A percentile compares a stretch with the other conserved stretches of the same genome.
phyloP scores from a whole-genome alignment of 2,888 invertebrate genomes.

The Synanthedon andrenaeformis region DNA sequence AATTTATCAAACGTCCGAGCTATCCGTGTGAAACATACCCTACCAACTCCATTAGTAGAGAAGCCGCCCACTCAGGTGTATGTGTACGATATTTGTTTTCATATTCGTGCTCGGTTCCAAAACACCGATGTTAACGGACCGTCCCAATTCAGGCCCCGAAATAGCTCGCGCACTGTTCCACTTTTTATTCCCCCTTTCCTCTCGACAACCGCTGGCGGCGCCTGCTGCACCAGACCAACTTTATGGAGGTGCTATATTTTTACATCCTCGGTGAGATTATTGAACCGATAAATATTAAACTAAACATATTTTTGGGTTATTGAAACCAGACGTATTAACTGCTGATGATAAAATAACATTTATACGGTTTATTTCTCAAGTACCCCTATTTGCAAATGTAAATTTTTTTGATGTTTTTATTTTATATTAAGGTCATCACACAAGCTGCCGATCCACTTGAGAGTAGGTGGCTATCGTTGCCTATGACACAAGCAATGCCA shows the following conservation, averaged over 20 bases:
- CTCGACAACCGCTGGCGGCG: conserved; percentile 11
- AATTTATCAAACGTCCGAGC: not conserved
- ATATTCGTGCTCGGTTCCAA: conserved; percentile 34
- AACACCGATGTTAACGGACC: conserved; percentile 57
- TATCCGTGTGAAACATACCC: conserved; percentile 10
- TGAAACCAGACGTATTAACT: too few species aligned
- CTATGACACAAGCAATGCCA: too few species aligned
- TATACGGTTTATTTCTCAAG: too few species aligned
- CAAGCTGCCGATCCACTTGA: too few species aligned
- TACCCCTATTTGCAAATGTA: too few species aligned
- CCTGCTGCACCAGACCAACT: conserved; percentile 16
- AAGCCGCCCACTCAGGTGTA: conserved; percentile 39
- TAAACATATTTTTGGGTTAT: too few species aligned
- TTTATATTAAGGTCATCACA: too few species aligned
- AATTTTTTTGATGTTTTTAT: too few species aligned
- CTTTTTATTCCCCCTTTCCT: conserved; percentile 30
- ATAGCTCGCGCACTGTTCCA: conserved; percentile 55
- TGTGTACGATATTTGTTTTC: conserved; percentile 42
- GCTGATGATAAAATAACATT: too few species aligned
- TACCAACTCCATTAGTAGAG: conserved; percentile 14
- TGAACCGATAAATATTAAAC: too few species aligned
- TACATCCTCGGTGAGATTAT: too few species aligned
- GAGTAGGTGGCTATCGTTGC: too few species aligned
- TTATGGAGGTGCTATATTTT: not conserved
- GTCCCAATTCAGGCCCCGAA: conserved; percentile 59